Base-by-base conservation (phyloP, 2,888 invertebrate genomes). In the Campoplex capitator region DNA sequence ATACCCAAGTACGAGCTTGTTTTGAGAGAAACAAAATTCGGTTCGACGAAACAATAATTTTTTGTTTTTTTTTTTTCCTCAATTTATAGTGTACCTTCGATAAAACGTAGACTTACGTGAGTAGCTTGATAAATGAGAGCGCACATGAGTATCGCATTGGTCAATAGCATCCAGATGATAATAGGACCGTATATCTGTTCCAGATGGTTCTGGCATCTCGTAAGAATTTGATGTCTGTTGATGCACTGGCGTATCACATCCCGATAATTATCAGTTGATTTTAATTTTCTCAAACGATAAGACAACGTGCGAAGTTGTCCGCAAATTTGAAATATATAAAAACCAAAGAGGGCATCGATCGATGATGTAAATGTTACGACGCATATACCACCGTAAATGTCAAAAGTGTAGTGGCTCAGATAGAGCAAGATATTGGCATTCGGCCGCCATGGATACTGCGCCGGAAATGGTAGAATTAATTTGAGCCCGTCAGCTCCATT, bases 291-390 rank as follows among this genome's bases (percentile, higher is more conserved):
- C n/a, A 89, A 28, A 0, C 84, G 70, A 77, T 86, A 42, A 13
- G 85, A 86, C 32, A 89, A 65, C 4, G 83, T 80, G 0, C 89
- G 87, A 3, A 89, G 62, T 48, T 85, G 84, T 51, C 86, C 87
- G 38, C 73, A 86, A 42, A 89, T 87, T 78, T 86, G 87, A 70
- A 89, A 88, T 13, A 87, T 54, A 67, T 84, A 89, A 51, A 85
- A 84, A 65, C 84, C 85, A 68, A 88, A 89, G 9, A 89, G 73
- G 3, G 86, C 58, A 32, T 87, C 87, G 32, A 86, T 68, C 32
- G 74, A 75, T 8, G 58, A 35, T 9, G 83, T 78, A 13, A 78
- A 51, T 1, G 75, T 35, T 56, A 54, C 71, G 23, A 83, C 35
- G 9, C 56, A 56, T 23, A 80, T 56, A n/a, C 78, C 83, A 11